Conservation (phyloP, 2,113 vertebrate genomes). For the Platichthys stellatus region DNA sequence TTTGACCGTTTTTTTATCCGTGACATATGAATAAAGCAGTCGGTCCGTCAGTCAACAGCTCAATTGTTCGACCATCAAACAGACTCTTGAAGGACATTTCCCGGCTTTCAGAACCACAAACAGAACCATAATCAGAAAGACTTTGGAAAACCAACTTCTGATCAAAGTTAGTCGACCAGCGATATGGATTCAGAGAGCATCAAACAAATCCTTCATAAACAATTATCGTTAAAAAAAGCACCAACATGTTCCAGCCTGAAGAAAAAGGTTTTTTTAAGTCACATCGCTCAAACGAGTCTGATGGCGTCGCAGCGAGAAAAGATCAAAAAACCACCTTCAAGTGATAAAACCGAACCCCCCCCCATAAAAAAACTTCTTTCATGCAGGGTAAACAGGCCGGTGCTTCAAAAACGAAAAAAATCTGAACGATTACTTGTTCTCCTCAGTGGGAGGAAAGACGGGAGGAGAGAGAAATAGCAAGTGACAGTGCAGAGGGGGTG, state of each 20-base stretch:
- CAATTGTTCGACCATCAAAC: neutral
- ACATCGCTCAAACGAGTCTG: conserved; percentile 1
- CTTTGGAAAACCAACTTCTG: conserved; percentile 1
- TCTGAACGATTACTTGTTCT: neutral
- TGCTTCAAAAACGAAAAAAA: conserved; percentile 9
- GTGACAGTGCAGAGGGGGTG: conserved; percentile 19
- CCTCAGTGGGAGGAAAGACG: conserved; percentile 11
- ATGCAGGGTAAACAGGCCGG: neutral
- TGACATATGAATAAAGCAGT: conserved; percentile 15
- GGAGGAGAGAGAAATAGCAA: conserved; percentile 19
- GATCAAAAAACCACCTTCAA: conserved; percentile 47
- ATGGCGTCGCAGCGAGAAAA: conserved; percentile 8
- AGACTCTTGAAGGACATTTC: conserved; percentile 1
- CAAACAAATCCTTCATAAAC: conserved; percentile 6
- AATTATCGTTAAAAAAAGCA: neutral
- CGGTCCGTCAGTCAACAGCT: conserved; percentile 21
- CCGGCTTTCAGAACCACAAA: conserved; percentile 6
- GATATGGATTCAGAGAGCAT: neutral
- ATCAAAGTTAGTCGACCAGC: neutral
- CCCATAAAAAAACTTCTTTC: neutral
- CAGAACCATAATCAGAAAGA: conserved; percentile 5
- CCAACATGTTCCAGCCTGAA: neutral
- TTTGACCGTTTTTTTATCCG: neutral
- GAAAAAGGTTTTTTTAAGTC: neutral
- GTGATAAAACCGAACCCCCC: conserved; percentile 14